Evolutionary conservation across 2,113 vertebrate genomes (phyloP).

Genomic region (Carassius carassius): DNA sequence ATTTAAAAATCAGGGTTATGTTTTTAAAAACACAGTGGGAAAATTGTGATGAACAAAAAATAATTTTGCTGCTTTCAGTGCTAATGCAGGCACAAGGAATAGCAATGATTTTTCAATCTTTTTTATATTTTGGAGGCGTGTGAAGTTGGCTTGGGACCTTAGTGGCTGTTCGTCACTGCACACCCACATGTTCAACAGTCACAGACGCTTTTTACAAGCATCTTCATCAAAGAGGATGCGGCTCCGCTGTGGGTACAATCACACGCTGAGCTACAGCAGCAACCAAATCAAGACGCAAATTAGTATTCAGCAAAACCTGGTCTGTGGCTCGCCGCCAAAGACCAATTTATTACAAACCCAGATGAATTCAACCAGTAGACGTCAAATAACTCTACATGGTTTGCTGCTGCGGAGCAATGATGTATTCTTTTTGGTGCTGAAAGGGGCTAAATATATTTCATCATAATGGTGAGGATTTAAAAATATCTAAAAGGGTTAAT

Average conservation of each 20-base stretch:
- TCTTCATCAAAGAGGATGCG: conserved; percentile 24
- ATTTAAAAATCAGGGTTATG: not conserved
- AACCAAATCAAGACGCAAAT: not conserved
- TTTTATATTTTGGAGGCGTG: not conserved
- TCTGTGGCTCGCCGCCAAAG: not conserved
- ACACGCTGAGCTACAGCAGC: conserved; percentile 8
- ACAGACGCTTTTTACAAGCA: not conserved
- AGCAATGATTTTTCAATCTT: not conserved
- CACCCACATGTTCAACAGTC: conserved; percentile 20
- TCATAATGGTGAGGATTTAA: no score
- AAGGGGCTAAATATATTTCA: no score
- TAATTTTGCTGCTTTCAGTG: not conserved
- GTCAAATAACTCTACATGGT: not conserved
- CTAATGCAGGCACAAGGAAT: not conserved
- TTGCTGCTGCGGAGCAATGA: not conserved
- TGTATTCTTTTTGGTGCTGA: not conserved
- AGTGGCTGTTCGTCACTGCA: not conserved
- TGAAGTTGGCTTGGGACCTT: not conserved
- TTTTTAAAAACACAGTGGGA: not conserved
- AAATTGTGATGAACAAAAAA: not conserved
- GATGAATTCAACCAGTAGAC: not conserved
- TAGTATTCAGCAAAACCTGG: not conserved
- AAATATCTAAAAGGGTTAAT: no score
- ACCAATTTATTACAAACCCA: not conserved
- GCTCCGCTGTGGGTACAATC: not conserved